Conservation (phyloP, 2,888 invertebrate species). For the Chloroclysta siterata region DNA sequence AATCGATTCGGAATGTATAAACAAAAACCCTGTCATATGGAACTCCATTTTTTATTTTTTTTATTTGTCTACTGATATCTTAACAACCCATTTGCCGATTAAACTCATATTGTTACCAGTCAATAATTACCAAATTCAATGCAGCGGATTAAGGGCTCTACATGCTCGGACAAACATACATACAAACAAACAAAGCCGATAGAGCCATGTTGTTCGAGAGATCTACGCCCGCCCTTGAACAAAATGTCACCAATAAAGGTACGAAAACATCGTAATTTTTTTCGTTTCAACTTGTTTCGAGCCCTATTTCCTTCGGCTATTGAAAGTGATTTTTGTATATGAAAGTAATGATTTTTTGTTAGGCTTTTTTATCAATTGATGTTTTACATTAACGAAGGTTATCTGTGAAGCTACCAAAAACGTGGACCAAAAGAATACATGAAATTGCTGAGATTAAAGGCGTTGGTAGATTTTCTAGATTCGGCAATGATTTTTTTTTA, state of each 20-base stretch:
- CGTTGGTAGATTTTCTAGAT: not conserved
- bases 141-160: no score
- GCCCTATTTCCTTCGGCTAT: slow-evolving; percentile 9
- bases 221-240: not conserved
- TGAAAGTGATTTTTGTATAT: slow-evolving; percentile 22
- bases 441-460: not conserved
- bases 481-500: not conserved
- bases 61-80: no score
- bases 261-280: slow-evolving; percentile 21
- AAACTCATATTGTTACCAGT: no score
- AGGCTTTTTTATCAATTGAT: slow-evolving; percentile 11
- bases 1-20: no score
- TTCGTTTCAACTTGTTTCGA: slow-evolving; percentile 19
- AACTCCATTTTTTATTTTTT: no score
- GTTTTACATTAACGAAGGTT: slow-evolving; percentile 7
- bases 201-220: no score
- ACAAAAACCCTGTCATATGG: no score
- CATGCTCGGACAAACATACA: not conserved
- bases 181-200: not conserved
- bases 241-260: slow-evolving; percentile 13
- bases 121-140: no score
- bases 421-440: not conserved
- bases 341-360: slow-evolving; percentile 19
- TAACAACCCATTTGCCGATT: no score
- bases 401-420: not conserved